Conservation (phyloP, 2,113 vertebrate species). For the Anoplopoma fimbria region DNA sequence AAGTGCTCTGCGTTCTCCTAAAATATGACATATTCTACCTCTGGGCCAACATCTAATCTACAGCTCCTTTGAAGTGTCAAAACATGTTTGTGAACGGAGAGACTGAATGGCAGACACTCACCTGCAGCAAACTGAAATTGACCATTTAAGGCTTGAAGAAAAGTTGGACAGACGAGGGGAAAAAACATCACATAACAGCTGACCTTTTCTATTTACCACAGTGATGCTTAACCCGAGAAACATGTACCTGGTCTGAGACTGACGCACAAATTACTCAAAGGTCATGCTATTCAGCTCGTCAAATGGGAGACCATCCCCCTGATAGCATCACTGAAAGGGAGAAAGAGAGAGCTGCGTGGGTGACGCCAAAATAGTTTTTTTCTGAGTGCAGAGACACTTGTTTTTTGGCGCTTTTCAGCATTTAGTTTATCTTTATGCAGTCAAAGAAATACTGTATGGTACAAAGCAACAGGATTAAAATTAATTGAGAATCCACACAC, state of each 20-base stretch:
- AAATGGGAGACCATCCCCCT: conserved; percentile 46
- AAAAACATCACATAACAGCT: conserved; percentile 57
- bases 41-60: conserved; percentile 31
- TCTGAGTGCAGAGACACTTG: conserved; percentile 25
- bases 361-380: conserved; percentile 43
- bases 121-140: conserved; percentile 48
- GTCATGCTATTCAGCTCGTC: conserved; percentile 70
- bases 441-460: conserved; percentile 51
- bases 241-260: conserved; percentile 60
- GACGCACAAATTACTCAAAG: conserved; percentile 75
- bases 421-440: conserved; percentile 61
- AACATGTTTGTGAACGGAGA: conserved; percentile 57
- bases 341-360: conserved; percentile 22
- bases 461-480: conserved; percentile 74
- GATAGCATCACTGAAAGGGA: conserved; percentile 62
- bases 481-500: conserved; percentile 77
- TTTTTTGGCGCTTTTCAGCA: conserved; percentile 50
- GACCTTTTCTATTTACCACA: conserved; percentile 74
- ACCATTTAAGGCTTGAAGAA: conserved; percentile 42
- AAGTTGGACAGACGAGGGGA: conserved; percentile 15
- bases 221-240: conserved; percentile 62
- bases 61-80: conserved; percentile 63
- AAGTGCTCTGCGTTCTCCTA: conserved; percentile 14
- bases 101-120: conserved; percentile 38
- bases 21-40: conserved; percentile 41